Conservation (phyloP, 35 echinoderm and acorn worm species). For the Ptychodera flava region DNA sequence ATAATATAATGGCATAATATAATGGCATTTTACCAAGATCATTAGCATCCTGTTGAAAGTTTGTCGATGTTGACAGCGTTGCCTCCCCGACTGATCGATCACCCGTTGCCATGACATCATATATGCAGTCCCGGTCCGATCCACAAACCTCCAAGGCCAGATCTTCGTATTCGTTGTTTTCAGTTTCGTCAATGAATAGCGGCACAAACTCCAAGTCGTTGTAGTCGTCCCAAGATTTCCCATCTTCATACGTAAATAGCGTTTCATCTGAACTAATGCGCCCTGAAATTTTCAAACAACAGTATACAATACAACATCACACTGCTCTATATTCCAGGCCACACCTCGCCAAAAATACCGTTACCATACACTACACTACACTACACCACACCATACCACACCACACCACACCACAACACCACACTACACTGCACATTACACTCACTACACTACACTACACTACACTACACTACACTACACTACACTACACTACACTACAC, state of each 20-base stretch:
- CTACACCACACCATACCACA: background rate
- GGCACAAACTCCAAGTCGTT: conserved; percentile 67
- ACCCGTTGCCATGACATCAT: background rate
- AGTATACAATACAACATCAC: background rate
- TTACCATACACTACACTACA: background rate
- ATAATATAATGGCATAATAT: no score
- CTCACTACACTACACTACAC: background rate
- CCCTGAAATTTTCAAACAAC: conserved; percentile 30
- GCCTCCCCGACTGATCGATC: background rate
- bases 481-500: background rate
- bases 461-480: background rate
- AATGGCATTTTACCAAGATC: background rate
- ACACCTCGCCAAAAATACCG: background rate
- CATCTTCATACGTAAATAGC: conserved; percentile 49
- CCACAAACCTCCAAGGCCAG: background rate
- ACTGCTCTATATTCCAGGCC: background rate
- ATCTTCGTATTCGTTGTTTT: background rate
- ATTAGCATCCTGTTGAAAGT: background rate
- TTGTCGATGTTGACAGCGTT: background rate
- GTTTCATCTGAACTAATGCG: conserved; percentile 35
- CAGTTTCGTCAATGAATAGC: conserved; percentile 36
- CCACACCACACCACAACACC: background rate
- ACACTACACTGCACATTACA: background rate
- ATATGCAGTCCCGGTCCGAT: background rate
- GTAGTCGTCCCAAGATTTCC: conserved; percentile 31